phyloP scores from a whole-genome alignment of 2,797 vertebrate species.

The Tangara arthus region DNA sequence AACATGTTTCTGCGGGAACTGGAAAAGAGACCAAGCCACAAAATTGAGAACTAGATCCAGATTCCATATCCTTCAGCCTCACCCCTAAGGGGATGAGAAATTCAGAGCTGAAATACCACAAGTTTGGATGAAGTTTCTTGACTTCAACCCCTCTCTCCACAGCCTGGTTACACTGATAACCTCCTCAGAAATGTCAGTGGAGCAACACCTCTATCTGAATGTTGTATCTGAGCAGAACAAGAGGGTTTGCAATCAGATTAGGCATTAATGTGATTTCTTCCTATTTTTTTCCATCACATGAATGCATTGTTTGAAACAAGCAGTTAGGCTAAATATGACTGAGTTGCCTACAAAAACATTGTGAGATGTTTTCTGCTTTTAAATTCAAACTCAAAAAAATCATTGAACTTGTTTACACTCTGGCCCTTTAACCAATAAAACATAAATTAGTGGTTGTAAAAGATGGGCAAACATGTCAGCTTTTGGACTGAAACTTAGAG shows the following conservation, averaged over 20 bases:
- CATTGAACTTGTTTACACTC: neutral
- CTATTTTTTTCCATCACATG: neutral
- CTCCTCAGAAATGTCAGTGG: neutral
- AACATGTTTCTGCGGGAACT: constrained; percentile 55
- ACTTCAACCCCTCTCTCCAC: neutral
- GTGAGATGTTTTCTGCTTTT: neutral
- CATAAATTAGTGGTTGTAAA: neutral
- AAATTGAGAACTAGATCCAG: constrained; percentile 33
- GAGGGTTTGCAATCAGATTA: neutral
- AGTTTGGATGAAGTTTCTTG: constrained; percentile 3
- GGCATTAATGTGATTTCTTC: neutral
- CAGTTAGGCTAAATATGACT: neutral
- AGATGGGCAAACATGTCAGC: neutral
- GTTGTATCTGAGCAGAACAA: neutral
- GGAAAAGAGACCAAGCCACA: constrained; percentile 54
- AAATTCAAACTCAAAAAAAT: neutral
- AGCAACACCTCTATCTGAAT: neutral
- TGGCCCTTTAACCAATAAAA: neutral
- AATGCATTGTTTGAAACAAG: neutral
- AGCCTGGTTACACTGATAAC: neutral
- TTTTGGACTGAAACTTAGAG: neutral
- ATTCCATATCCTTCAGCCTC: constrained; percentile 49
- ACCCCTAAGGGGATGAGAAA: constrained; percentile 42
- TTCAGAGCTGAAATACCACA: constrained; percentile 37
- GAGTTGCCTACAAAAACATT: neutral